phyloP scores from a whole-genome alignment of 2,797 vertebrate species.

The Aselliscus stoliczkanus region DNA sequence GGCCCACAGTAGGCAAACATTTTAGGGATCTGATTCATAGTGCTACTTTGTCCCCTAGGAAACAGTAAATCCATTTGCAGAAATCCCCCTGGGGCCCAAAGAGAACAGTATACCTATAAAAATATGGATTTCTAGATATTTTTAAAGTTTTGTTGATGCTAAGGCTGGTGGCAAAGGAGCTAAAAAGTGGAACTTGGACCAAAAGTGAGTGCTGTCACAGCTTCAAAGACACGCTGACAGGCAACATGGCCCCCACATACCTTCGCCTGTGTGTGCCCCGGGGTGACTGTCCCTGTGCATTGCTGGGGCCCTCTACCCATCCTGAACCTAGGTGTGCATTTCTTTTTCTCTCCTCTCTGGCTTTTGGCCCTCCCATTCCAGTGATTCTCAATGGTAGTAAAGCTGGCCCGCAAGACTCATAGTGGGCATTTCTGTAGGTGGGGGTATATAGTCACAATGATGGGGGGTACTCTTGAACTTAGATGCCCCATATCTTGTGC shows the following conservation, averaged over 20 bases:
- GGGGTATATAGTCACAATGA: not conserved
- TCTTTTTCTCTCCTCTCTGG: not conserved
- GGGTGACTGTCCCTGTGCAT: no score
- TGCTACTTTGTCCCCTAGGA: not conserved
- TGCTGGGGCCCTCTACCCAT: not conserved
- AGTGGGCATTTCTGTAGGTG: not conserved
- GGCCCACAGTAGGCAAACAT: not conserved
- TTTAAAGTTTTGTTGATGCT: not conserved
- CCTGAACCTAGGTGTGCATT: not conserved
- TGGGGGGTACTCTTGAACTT: not conserved
- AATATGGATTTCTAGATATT: not conserved
- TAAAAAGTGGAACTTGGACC: not conserved
- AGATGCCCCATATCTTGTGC: not conserved
- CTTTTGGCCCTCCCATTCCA: not conserved
- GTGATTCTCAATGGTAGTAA: not conserved
- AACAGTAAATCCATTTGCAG: not conserved
- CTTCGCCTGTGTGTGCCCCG: accelerated
- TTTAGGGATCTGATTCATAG: not conserved
- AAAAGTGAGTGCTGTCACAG: not conserved
- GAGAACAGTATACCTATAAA: not conserved
- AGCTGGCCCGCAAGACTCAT: not conserved
- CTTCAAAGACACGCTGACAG: not conserved
- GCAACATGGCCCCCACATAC: not conserved
- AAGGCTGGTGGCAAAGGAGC: not conserved
- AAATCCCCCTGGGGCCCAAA: not conserved